A percentile compares a stretch with the other conserved stretches of the same genome.
phyloP scores from a whole-genome alignment of 2,888 invertebrate species.

The Tetanocera ferruginea region DNA sequence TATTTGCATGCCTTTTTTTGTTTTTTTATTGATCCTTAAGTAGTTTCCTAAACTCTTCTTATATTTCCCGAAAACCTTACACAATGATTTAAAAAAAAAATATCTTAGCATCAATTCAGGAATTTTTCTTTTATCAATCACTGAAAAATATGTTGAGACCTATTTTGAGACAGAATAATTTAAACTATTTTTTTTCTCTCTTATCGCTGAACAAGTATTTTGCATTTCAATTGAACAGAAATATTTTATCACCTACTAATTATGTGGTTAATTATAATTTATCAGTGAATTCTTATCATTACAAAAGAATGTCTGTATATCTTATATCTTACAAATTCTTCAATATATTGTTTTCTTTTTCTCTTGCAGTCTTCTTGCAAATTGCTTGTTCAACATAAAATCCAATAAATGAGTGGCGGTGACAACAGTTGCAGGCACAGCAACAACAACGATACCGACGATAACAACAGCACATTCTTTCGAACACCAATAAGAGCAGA shows the following conservation, averaged over 20 bases:
- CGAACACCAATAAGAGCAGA: neutral
- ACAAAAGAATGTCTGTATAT: neutral
- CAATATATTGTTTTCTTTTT: slow-evolving; percentile 8
- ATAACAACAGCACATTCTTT: slow-evolving; percentile 14
- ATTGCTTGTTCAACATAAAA: neutral
- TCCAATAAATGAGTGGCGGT: slow-evolving; percentile 1
- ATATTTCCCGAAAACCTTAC: neutral
- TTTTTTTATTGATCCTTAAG: no score
- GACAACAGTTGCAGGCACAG: slow-evolving; percentile 1
- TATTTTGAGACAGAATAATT: neutral
- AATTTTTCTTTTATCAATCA: neutral
- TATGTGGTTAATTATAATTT: no score
- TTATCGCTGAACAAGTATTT: slow-evolving; percentile 38
- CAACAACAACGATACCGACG: neutral
- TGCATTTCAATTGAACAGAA: slow-evolving; percentile 42
- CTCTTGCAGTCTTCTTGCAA: neutral
- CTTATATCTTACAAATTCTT: neutral
- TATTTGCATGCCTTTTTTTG: no score
- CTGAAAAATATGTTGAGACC: neutral
- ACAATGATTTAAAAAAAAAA: neutral
- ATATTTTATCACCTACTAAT: neutral
- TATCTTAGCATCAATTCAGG: no score
- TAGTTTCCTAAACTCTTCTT: no score
- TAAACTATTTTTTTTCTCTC: neutral
- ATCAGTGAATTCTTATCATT: no score